These are phyloP conservation scores for Ophion costatus DNA, from an alignment of 2,888 invertebrate genomes.

Conservation along the genomic window DNA sequence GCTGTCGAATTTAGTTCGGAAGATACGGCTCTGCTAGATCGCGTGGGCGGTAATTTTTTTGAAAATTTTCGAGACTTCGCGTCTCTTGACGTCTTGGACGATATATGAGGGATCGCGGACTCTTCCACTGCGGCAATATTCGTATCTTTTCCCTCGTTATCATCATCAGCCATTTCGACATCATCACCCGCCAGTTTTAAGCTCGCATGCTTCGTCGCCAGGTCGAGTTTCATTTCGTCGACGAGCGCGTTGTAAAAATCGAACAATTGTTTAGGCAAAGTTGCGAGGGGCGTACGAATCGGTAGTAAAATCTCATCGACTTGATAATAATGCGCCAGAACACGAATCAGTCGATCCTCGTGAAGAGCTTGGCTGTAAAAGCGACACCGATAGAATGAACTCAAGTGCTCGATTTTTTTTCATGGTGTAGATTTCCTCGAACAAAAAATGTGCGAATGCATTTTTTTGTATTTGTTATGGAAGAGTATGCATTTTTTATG, in stretches of 20 bases:
- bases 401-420: not conserved
- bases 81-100: conserved; percentile 5
- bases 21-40: conserved; percentile 8
- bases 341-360: conserved; percentile 79
- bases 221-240: conserved; percentile 62
- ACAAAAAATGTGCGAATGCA: not conserved
- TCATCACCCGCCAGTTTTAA: not conserved
- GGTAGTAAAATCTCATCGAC: conserved; percentile 82
- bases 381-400: not conserved
- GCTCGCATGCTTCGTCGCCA: conserved; percentile 43
- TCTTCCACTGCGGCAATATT: not conserved
- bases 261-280: conserved; percentile 74
- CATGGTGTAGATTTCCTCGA: not conserved
- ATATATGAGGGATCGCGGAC: not conserved
- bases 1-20: conserved; percentile 54
- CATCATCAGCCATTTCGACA: not conserved
- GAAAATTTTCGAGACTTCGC: conserved; percentile 19
- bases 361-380: conserved; percentile 75
- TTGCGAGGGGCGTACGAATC: conserved; percentile 77
- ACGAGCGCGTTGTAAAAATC: conserved; percentile 78
- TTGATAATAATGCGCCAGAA: conserved; percentile 81
- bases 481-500: too few relatives aligned
- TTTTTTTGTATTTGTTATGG: too few relatives aligned
- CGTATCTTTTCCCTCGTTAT: conserved; percentile 16
- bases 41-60: conserved; percentile 31